phyloP scores from a whole-genome alignment of 1,140 invertebrate species.

The Pogonomyrmex barbatus region DNA sequence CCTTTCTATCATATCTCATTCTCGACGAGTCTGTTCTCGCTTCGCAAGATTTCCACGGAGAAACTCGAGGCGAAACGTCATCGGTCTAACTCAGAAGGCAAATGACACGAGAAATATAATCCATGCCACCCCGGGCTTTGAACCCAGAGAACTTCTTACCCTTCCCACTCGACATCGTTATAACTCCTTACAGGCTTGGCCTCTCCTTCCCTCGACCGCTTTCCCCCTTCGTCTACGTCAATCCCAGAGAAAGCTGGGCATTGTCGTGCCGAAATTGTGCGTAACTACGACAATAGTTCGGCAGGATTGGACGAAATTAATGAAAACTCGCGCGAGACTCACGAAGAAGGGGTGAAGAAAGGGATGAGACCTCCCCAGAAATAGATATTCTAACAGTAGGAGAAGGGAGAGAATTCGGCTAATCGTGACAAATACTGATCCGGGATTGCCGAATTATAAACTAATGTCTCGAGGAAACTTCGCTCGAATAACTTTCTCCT shows the following conservation, averaged over 20 bases:
- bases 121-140: constrained; percentile 64
- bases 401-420: constrained; percentile 77
- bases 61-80: constrained; percentile 63
- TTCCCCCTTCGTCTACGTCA: constrained; percentile 67
- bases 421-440: constrained; percentile 87
- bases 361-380: constrained; percentile 68
- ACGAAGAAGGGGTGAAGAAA: constrained; percentile 76
- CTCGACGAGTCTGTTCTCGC: constrained; percentile 42
- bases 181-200: constrained; percentile 67
- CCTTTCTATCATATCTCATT: constrained; percentile 32
- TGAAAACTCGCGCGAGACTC: constrained; percentile 80
- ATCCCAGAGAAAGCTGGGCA: constrained; percentile 73
- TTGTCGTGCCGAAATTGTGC: constrained; percentile 83
- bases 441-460: constrained; percentile 86
- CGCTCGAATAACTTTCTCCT: constrained; percentile 68
- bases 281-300: constrained; percentile 84
- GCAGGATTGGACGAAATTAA: constrained; percentile 83
- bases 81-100: constrained; percentile 77
- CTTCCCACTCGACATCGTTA: constrained; percentile 53
- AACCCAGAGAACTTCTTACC: constrained; percentile 67
- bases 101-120: constrained; percentile 82
- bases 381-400: constrained; percentile 68
- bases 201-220: constrained; percentile 58
- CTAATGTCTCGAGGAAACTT: constrained; percentile 85
- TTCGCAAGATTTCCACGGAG: constrained; percentile 35